These are phyloP conservation scores for Lagocephalus sceleratus DNA, from an alignment of 2,797 vertebrate species.

Conservation along the genomic window DNA sequence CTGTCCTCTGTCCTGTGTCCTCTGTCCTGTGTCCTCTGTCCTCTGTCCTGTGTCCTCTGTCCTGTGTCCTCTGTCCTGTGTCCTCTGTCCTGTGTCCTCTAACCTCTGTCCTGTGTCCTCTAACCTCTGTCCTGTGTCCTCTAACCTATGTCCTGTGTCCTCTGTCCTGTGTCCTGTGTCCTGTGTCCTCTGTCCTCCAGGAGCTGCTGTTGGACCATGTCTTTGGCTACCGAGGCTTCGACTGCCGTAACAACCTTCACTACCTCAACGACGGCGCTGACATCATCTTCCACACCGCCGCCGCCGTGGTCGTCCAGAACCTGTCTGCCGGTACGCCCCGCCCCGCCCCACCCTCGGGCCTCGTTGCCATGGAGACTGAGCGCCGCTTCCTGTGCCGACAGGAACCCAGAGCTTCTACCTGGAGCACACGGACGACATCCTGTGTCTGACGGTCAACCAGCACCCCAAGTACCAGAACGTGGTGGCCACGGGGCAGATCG, in stretches of 20 bases:
- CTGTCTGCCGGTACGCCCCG: conserved; percentile 84
- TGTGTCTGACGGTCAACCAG: conserved; percentile 95
- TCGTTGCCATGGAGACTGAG: conserved; percentile 6
- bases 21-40: no score
- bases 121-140: no score
- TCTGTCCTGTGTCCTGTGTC: no score
- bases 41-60: no score
- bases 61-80: no score
- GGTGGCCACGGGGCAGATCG: conserved; percentile 96
- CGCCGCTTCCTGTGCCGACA: conserved; percentile 53
- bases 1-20: no score
- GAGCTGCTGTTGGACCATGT: conserved; percentile 92
- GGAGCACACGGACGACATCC: conserved; percentile 96
- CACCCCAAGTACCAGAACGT: conserved; percentile 96
- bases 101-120: no score
- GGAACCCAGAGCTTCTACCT: conserved; percentile 96
- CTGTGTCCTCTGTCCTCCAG: no score
- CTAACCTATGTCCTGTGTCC: no score
- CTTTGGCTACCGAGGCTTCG: conserved; percentile 95
- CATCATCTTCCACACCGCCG: conserved; percentile 93
- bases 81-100: no score
- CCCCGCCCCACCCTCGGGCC: no score
- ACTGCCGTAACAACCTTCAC: conserved; percentile 97
- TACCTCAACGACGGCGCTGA: conserved; percentile 95
- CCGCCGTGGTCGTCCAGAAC: conserved; percentile 87